phyloP scores from a whole-genome alignment of 2,888 invertebrate genomes.

The Lathronympha strigana region DNA sequence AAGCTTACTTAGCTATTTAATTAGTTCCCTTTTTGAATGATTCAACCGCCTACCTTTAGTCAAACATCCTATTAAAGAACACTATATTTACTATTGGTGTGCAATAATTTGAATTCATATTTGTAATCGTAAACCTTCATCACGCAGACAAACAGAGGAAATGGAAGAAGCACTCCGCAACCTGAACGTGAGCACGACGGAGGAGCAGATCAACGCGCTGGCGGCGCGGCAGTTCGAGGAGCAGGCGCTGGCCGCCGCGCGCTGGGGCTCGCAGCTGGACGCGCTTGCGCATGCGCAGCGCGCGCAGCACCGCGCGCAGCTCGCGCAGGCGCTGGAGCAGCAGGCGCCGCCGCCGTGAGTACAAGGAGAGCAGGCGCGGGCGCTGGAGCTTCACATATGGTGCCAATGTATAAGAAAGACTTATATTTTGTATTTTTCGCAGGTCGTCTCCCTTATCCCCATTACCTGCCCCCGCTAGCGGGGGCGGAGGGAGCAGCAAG shows the following conservation, averaged over 20 bases:
- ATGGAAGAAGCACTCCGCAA: constrained; percentile 94
- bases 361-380: background rate
- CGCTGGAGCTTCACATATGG: background rate
- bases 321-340: constrained; percentile 89
- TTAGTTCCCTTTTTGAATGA: too few species aligned
- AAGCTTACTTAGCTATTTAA: too few species aligned
- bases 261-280: constrained; percentile 93
- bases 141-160: constrained; percentile 90
- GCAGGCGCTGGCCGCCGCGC: constrained; percentile 92
- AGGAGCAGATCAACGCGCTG: constrained; percentile 93
- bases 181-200: constrained; percentile 90
- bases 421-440: too few species aligned
- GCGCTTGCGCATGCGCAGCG: constrained; percentile 93
- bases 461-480: constrained; percentile 42
- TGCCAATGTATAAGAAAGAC: too few species aligned
- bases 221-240: constrained; percentile 92
- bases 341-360: constrained; percentile 59
- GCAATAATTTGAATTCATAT: too few species aligned
- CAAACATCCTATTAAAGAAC: too few species aligned
- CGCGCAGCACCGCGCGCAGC: constrained; percentile 89
- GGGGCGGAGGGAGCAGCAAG: constrained; percentile 33
- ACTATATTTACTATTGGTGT: too few species aligned
- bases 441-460: constrained; percentile 51
- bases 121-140: background rate
- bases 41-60: too few species aligned